Evolutionary conservation across 2,888 invertebrate species (phyloP).

Genomic region (Temnothorax unifasciatus): DNA sequence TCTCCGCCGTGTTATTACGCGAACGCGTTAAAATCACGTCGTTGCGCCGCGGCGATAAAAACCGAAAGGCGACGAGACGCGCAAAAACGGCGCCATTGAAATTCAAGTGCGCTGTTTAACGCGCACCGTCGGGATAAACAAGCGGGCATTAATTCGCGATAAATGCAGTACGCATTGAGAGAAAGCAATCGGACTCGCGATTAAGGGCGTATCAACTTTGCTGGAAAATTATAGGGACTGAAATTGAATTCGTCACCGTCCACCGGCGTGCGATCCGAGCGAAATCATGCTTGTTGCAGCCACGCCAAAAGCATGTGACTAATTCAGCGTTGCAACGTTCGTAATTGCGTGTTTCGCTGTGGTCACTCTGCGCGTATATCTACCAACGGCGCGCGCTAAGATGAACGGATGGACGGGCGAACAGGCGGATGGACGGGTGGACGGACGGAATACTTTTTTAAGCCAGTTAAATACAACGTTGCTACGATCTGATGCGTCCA

Average conservation of each 20-base stretch:
- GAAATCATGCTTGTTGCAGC: constrained; percentile 32
- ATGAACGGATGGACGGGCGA: not conserved
- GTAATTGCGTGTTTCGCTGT: constrained; percentile 54
- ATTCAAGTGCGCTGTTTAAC: not conserved
- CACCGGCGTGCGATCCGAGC: constrained; percentile 28
- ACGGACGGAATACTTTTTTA: constrained; percentile 48
- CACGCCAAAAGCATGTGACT: constrained; percentile 40
- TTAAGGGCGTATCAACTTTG: constrained; percentile 26
- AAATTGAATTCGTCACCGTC: constrained; percentile 67
- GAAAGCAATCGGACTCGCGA: constrained; percentile 36
- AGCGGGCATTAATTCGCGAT: constrained; percentile 26
- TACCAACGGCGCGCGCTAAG: constrained; percentile 13
- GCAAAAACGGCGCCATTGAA: constrained; percentile 34
- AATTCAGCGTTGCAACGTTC: constrained; percentile 51
- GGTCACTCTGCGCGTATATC: constrained; percentile 29
- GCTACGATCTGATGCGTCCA: constrained; percentile 34
- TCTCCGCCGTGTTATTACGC: constrained; percentile 22
- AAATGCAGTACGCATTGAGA: constrained; percentile 5
- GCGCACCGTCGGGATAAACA: constrained; percentile 12
- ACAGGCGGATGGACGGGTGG: not conserved
- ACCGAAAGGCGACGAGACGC: not conserved
- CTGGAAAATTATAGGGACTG: constrained; percentile 56
- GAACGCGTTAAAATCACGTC: constrained; percentile 18
- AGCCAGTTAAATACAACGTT: constrained; percentile 53
- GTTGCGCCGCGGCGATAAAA: constrained; percentile 19